Percentiles rank a stretch among this genome's conserved stretches.
These are phyloP conservation scores for Calephelis virginiensis DNA, from an alignment of 1,140 invertebrate species.

Conservation along the genomic window DNA sequence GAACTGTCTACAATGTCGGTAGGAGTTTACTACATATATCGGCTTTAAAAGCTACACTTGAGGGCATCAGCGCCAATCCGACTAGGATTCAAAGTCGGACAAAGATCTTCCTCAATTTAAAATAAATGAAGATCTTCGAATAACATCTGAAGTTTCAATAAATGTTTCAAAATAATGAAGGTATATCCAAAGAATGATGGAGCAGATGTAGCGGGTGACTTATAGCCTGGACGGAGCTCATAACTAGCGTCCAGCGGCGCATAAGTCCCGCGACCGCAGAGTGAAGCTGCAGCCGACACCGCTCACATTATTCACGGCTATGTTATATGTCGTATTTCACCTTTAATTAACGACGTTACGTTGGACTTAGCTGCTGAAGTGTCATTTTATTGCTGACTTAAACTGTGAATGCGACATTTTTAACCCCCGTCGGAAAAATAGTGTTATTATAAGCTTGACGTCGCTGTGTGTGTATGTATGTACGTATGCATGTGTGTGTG, in stretches of 20 bases:
- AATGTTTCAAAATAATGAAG: constrained; percentile 38
- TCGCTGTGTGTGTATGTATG: no score
- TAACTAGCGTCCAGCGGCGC: constrained; percentile 62
- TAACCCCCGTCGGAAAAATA: neutral
- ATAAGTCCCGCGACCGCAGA: constrained; percentile 64
- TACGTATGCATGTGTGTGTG: no score
- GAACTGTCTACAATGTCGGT: no score
- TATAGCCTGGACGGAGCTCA: constrained; percentile 51
- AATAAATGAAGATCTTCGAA: no score
- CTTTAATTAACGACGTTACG: constrained; percentile 51
- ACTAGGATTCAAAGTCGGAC: no score
- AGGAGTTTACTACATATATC: no score
- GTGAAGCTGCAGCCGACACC: constrained; percentile 45
- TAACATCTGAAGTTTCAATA: neutral
- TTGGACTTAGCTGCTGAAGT: constrained; percentile 34
- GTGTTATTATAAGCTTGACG: no score
- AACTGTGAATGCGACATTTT: constrained; percentile 6
- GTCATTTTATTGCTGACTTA: constrained; percentile 25
- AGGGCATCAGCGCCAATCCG: no score
- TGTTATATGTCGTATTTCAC: constrained; percentile 51
- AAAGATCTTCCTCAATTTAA: no score
- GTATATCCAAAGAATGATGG: constrained; percentile 46
- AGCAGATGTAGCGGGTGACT: constrained; percentile 56
- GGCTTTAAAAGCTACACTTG: no score
- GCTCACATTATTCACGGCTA: constrained; percentile 55